Evolutionary conservation across 2,113 vertebrate species (phyloP).

Genomic region (Camelus bactrianus): DNA sequence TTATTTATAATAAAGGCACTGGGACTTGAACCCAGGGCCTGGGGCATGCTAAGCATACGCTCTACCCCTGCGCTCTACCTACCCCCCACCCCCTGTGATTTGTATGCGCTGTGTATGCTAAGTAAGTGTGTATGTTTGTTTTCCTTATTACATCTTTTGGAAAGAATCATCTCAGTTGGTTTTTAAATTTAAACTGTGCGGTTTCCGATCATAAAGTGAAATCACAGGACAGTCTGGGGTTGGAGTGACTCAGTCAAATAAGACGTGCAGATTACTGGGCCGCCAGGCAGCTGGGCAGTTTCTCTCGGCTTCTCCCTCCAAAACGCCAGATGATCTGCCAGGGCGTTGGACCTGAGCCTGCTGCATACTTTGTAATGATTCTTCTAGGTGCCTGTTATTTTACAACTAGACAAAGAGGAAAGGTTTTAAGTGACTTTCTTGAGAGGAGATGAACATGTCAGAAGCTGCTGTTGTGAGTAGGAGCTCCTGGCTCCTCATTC

Average conservation of each 20-base stretch:
- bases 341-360: background rate
- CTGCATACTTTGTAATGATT: background rate
- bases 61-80: too few relatives aligned
- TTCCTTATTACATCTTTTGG: background rate
- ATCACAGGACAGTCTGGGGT: background rate
- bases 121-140: background rate
- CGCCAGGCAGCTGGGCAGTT: background rate
- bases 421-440: background rate
- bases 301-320: background rate
- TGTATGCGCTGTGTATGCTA: background rate
- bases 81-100: background rate
- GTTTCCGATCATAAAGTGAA: background rate
- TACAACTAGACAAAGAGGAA: background rate
- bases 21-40: too few relatives aligned
- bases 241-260: background rate
- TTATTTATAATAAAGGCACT: too few relatives aligned
- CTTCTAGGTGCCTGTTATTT: background rate
- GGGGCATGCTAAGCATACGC: too few relatives aligned
- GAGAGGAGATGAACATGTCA: background rate
- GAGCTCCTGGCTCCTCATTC: background rate
- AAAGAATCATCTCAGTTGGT: background rate
- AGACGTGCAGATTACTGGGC: background rate
- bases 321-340: background rate
- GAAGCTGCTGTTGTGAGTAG: background rate
- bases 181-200: constrained; percentile 17